Percentiles rank a stretch among this genome's conserved stretches.
Evolutionary conservation across 2,797 vertebrate species (phyloP).

Genomic region (Chelonia mydas): DNA sequence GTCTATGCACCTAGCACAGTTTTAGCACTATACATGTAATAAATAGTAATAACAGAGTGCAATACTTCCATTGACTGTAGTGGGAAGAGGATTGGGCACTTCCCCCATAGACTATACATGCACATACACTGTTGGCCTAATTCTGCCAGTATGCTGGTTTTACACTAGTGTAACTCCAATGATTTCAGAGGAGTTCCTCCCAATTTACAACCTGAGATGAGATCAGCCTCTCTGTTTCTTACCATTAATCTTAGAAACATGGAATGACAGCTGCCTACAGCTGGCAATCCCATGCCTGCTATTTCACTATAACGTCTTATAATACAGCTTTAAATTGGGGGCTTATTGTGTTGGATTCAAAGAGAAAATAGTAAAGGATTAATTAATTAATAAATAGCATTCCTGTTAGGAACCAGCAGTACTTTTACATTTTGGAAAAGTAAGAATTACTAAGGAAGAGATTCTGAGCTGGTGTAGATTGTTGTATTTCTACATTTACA

Average conservation of each 20-base stretch:
- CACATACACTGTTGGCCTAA: neutral
- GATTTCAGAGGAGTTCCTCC: neutral
- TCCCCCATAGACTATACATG: neutral
- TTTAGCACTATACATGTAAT: neutral
- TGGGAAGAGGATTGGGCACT: neutral
- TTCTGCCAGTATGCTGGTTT: neutral
- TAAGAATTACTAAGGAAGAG: neutral
- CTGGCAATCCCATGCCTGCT: neutral
- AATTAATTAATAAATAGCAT: neutral
- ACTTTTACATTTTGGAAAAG: neutral
- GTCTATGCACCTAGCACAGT: neutral
- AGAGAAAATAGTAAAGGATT: neutral
- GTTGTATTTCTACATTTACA: neutral
- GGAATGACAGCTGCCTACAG: neutral
- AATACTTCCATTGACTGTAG: neutral
- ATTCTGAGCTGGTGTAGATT: neutral
- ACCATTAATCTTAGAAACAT: neutral
- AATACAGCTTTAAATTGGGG: neutral
- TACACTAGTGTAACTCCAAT: neutral
- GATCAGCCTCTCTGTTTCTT: neutral
- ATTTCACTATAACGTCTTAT: neutral
- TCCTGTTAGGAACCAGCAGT: neutral
- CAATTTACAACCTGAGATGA: neutral
- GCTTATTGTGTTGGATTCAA: neutral
- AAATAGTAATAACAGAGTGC: neutral